Conservation (phyloP, 2,888 invertebrate species). For the Cantharis lateralis region DNA sequence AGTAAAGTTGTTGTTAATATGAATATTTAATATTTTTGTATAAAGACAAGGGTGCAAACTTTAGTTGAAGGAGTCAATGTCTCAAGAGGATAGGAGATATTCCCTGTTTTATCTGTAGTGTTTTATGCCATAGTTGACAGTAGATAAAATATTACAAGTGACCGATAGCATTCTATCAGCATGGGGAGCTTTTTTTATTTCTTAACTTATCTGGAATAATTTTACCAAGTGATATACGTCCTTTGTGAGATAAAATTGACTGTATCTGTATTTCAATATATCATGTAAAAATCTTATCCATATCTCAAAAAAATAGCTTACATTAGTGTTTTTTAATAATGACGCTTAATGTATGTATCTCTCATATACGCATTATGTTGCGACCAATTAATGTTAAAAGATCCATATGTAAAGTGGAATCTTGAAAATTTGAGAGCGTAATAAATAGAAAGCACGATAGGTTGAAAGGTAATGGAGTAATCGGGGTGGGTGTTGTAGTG, state of each 20-base stretch:
- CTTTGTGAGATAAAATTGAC: not conserved
- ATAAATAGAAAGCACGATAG: slow-evolving; percentile 25
- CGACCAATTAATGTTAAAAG: slow-evolving; percentile 3
- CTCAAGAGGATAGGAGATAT: slow-evolving; percentile 55
- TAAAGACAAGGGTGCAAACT: slow-evolving; percentile 35
- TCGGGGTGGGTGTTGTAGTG: slow-evolving; percentile 37
- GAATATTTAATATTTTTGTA: not conserved
- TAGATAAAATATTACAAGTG: slow-evolving; percentile 57
- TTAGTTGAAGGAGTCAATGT: slow-evolving; percentile 38
- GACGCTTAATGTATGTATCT: not conserved
- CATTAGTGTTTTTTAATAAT: not conserved
- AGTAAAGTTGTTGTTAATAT: not conserved
- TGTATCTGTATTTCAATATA: not conserved
- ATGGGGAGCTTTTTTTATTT: slow-evolving; percentile 49
- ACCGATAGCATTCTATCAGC: slow-evolving; percentile 52
- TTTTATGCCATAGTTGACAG: slow-evolving; percentile 57
- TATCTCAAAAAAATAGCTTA: not conserved
- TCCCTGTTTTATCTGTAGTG: slow-evolving; percentile 52
- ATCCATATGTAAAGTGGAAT: slow-evolving; percentile 16
- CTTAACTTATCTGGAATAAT: slow-evolving; percentile 44
- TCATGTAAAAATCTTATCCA: not conserved
- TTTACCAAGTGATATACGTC: not conserved
- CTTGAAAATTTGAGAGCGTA: slow-evolving; percentile 24
- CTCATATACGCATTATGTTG: not conserved
- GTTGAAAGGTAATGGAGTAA: slow-evolving; percentile 34